Conservation (phyloP, 1,140 invertebrate genomes). For the Latrodectus geometricus region DNA sequence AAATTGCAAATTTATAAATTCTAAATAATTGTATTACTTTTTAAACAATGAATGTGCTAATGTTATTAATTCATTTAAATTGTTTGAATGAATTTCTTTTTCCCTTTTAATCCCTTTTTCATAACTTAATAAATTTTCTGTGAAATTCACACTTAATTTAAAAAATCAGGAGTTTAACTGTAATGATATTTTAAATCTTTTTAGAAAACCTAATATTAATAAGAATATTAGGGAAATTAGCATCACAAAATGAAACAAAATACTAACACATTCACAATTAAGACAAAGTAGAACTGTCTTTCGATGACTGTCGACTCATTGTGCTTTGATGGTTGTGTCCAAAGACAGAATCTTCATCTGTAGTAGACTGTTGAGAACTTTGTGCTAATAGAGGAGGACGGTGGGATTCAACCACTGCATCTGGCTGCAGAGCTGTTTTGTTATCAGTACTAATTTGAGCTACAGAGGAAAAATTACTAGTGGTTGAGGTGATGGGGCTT, state of each 20-base stretch:
- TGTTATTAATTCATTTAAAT: too few relatives aligned
- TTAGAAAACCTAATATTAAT: too few relatives aligned
- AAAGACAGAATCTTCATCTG: slow-evolving; percentile 54
- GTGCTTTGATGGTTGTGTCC: slow-evolving; percentile 33
- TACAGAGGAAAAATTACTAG: slow-evolving; percentile 11
- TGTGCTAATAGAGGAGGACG: slow-evolving; percentile 47
- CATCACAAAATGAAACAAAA: not conserved
- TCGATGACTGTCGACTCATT: slow-evolving; percentile 52
- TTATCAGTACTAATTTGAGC: not conserved
- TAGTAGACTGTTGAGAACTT: slow-evolving; percentile 40
- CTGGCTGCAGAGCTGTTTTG: slow-evolving; percentile 53
- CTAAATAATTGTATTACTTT: too few relatives aligned
- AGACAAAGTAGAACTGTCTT: slow-evolving; percentile 49
- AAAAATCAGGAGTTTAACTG: too few relatives aligned
- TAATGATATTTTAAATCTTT: too few relatives aligned
- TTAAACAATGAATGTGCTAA: too few relatives aligned
- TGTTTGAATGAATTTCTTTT: too few relatives aligned
- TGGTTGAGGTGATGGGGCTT: slow-evolving; percentile 34
- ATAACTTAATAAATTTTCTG: too few relatives aligned
- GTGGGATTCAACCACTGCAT: slow-evolving; percentile 34
- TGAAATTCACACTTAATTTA: too few relatives aligned
- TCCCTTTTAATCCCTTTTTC: too few relatives aligned
- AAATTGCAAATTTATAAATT: too few relatives aligned
- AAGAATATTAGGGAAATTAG: not conserved
- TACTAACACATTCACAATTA: slow-evolving; percentile 22